Conservation (phyloP, 2,113 vertebrate genomes). For the Uropsilus gracilis region DNA sequence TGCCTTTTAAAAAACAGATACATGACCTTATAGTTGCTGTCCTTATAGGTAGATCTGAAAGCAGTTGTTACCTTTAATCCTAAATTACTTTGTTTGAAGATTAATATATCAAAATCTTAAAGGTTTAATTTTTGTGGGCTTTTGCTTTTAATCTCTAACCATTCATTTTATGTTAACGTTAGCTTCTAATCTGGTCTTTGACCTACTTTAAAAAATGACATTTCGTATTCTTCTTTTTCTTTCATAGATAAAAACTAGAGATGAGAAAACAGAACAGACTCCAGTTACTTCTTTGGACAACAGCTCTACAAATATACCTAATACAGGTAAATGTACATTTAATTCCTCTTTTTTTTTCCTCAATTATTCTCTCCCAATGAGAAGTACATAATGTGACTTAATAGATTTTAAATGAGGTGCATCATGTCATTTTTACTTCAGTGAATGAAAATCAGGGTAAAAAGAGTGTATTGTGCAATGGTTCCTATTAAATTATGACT, state of each 20-base stretch:
- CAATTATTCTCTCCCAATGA: slow-evolving; percentile 59
- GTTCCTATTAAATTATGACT: slow-evolving; percentile 68
- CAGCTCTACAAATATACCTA: slow-evolving; percentile 76
- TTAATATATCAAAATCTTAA: slow-evolving; percentile 48
- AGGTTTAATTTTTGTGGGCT: slow-evolving; percentile 33
- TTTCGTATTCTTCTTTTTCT: slow-evolving; percentile 78
- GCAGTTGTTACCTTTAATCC: slow-evolving; percentile 47
- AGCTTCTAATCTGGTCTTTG: slow-evolving; percentile 64
- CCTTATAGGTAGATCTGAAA: slow-evolving; percentile 25
- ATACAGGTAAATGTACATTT: slow-evolving; percentile 84
- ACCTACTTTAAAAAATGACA: slow-evolving; percentile 72
- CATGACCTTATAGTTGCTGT: slow-evolving; percentile 1
- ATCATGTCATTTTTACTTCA: slow-evolving; percentile 55
- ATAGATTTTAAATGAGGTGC: slow-evolving; percentile 53
- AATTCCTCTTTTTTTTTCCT: slow-evolving; percentile 70
- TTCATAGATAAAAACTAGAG: slow-evolving; percentile 84
- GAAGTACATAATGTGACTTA: slow-evolving; percentile 53
- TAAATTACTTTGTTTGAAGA: slow-evolving; percentile 57
- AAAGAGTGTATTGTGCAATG: slow-evolving; percentile 71
- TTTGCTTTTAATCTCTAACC: slow-evolving; percentile 50
- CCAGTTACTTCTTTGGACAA: slow-evolving; percentile 76
- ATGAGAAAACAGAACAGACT: slow-evolving; percentile 82
- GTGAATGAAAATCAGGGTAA: slow-evolving; percentile 62
- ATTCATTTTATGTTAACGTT: slow-evolving; percentile 52
- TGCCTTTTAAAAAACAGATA: slow-evolving; percentile 22